Conservation (phyloP, 2,888 invertebrate species). For the Eremobia ochroleuca region DNA sequence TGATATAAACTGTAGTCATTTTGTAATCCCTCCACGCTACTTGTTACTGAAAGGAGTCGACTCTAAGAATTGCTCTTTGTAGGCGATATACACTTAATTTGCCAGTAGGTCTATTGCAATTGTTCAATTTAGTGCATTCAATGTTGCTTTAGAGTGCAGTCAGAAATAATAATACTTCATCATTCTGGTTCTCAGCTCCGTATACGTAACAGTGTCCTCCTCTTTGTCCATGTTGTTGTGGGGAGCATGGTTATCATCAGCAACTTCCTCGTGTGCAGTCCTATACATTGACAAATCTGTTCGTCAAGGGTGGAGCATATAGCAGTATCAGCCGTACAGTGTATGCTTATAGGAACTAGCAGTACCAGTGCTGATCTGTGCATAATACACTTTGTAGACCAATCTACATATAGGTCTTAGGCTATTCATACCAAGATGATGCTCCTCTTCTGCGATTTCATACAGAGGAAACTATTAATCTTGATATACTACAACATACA, state of each 20-base stretch:
- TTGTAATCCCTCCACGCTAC: conserved; percentile 30
- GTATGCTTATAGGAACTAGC: background rate
- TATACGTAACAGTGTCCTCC: background rate
- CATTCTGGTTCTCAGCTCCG: background rate
- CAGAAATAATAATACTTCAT: conserved; percentile 1
- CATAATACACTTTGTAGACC: background rate
- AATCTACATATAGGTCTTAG: background rate
- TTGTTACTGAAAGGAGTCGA: conserved; percentile 6
- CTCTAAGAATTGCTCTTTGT: conserved; percentile 16
- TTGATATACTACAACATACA: background rate
- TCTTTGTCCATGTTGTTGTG: no score
- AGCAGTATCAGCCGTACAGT: background rate
- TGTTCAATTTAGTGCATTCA: conserved; percentile 34
- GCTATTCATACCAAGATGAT: background rate
- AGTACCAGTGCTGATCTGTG: no score
- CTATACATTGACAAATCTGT: background rate
- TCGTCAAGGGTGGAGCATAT: background rate
- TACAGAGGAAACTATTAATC: background rate
- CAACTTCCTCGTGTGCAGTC: background rate
- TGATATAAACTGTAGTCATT: conserved; percentile 4
- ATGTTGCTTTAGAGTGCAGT: background rate
- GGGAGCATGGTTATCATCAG: background rate
- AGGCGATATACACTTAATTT: conserved; percentile 44
- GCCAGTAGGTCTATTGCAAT: conserved; percentile 41
- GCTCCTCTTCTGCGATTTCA: background rate